These are phyloP conservation scores for Nomada fabriciana DNA, from an alignment of 2,888 invertebrate genomes.

Conservation along the genomic window DNA sequence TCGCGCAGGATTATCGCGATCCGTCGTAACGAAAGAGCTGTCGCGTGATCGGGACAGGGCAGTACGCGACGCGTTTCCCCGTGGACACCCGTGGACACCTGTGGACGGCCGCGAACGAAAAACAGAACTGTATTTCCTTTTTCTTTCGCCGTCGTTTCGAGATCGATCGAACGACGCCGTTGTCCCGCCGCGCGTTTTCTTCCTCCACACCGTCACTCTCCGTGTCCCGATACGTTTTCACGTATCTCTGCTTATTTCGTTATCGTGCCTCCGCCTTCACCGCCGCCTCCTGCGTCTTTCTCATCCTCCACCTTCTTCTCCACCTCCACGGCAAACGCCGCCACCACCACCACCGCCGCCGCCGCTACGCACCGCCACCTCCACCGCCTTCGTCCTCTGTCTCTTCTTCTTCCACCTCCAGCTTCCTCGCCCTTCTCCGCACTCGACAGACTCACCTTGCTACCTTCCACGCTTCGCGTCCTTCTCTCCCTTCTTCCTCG, in stretches of 20 bases:
- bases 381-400: conserved; percentile 46
- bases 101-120: background rate
- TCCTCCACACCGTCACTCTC: conserved; percentile 63
- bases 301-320: conserved; percentile 60
- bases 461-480: conserved; percentile 39
- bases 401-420: conserved; percentile 67
- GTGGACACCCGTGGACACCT: background rate
- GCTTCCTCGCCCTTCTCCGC: conserved; percentile 63
- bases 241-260: conserved; percentile 73
- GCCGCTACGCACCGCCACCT: conserved; percentile 34
- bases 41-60: background rate
- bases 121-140: background rate
- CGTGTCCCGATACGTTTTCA: conserved; percentile 72
- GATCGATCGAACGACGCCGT: conserved; percentile 13
- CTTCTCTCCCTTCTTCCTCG: conserved; percentile 24
- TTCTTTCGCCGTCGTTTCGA: background rate
- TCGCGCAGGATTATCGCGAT: conserved; percentile 2
- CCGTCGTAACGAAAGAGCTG: background rate
- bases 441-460: conserved; percentile 35
- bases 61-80: conserved; percentile 2
- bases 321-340: conserved; percentile 48
- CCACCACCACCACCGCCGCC: conserved; percentile 38
- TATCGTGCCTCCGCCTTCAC: conserved; percentile 72
- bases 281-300: conserved; percentile 63
- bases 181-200: conserved; percentile 53